phyloP scores from a whole-genome alignment of 53 echinoderm and acorn worm genomes.

The Henricia sp. region DNA sequence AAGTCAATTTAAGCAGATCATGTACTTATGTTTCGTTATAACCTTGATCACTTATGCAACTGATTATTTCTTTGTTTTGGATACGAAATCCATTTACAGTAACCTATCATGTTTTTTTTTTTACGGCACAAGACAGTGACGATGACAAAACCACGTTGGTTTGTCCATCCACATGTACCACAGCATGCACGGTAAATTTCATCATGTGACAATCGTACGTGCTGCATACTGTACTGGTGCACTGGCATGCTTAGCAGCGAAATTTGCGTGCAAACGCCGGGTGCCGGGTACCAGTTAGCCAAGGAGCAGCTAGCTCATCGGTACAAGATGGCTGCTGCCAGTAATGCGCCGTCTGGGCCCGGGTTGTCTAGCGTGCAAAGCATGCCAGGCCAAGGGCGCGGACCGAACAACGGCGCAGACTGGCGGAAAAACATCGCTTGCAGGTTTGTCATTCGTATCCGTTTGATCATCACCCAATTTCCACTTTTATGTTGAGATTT shows the following conservation, averaged over 20 bases:
- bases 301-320: conserved; percentile 44
- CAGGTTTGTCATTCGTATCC: conserved; percentile 63
- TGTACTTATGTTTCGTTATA: no score
- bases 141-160: no score
- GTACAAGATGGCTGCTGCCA: conserved; percentile 65
- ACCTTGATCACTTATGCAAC: no score
- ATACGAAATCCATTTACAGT: no score
- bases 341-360: conserved; percentile 67
- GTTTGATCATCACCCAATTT: not conserved
- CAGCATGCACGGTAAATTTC: not conserved
- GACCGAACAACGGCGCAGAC: conserved; percentile 67
- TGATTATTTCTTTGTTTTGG: no score
- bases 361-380: conserved; percentile 59
- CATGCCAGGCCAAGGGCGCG: conserved; percentile 64
- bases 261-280: not conserved
- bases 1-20: no score
- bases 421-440: conserved; percentile 94
- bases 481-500: conserved; percentile 1
- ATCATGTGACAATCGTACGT: not conserved
- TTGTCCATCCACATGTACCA: no score
- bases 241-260: not conserved
- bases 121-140: no score
- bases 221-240: not conserved
- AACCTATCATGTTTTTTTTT: no score
- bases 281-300: conserved; percentile 1